phyloP scores from a whole-genome alignment of 2,888 invertebrate genomes.

The Pegoplata infirma region DNA sequence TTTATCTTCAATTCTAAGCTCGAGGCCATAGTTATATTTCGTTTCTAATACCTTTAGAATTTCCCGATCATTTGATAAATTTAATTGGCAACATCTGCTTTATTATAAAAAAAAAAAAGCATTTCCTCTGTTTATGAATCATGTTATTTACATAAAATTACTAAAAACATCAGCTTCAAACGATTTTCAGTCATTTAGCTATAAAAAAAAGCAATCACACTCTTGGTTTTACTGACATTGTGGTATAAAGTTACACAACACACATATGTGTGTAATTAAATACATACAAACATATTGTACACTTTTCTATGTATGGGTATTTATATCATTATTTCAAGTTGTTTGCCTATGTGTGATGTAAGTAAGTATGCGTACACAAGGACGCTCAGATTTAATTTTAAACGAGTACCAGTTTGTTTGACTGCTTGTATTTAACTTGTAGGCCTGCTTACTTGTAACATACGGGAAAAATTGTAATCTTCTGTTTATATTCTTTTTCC shows the following conservation, averaged over 20 bases:
- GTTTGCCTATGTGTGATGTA: not conserved
- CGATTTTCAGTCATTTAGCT: not conserved
- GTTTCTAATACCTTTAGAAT: no score
- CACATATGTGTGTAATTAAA: not conserved
- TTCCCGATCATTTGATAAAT: no score
- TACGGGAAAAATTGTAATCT: no score
- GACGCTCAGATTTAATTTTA: conserved; percentile 4
- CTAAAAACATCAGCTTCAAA: not conserved
- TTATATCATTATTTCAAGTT: not conserved
- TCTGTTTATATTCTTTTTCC: not conserved
- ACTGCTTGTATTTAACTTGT: not conserved
- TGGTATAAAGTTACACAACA: no score
- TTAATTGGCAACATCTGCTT: no score
- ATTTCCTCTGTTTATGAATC: not conserved
- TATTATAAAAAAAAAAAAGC: not conserved
- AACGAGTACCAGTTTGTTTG: no score
- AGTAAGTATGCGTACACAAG: not conserved
- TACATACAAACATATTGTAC: no score
- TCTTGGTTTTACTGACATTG: not conserved
- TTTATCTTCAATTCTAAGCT: no score
- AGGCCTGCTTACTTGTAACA: no score
- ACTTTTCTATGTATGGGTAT: not conserved
- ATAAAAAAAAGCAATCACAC: not conserved
- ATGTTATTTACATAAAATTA: not conserved
- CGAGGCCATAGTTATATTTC: no score